Conservation (phyloP, 2,113 vertebrate species). For the Misgurnus mizolepis region DNA sequence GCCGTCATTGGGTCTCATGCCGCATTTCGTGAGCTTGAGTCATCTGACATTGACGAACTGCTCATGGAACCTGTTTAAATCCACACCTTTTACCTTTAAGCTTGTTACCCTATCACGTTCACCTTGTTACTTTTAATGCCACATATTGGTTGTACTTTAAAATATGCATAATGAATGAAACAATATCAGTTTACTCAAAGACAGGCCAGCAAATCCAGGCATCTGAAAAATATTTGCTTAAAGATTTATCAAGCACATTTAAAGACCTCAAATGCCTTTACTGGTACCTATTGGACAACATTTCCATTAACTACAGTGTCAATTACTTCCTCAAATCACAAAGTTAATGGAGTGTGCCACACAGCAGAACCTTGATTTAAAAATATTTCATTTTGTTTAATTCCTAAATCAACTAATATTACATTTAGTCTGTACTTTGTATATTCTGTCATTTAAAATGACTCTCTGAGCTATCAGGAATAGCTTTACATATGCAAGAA, state of each 20-base stretch:
- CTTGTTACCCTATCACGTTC: conserved; percentile 44
- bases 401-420: no score
- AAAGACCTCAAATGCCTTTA: conserved; percentile 21
- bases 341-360: neutral
- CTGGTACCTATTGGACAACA: neutral
- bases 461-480: neutral
- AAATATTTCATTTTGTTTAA: neutral
- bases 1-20: conserved; percentile 88
- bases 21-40: conserved; percentile 83
- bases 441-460: no score
- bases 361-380: neutral
- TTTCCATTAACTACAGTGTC: conserved; percentile 16
- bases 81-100: conserved; percentile 7
- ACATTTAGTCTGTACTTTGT: no score
- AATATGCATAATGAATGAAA: neutral
- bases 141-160: neutral
- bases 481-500: neutral
- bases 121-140: conserved; percentile 26
- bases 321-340: conserved; percentile 15
- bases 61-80: conserved; percentile 83
- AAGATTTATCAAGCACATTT: conserved; percentile 13
- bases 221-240: neutral
- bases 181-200: neutral
- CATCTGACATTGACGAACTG: conserved; percentile 79
- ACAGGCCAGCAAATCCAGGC: neutral